Conservation (phyloP, 1,140 invertebrate species). For the Camponotus vicinus region DNA sequence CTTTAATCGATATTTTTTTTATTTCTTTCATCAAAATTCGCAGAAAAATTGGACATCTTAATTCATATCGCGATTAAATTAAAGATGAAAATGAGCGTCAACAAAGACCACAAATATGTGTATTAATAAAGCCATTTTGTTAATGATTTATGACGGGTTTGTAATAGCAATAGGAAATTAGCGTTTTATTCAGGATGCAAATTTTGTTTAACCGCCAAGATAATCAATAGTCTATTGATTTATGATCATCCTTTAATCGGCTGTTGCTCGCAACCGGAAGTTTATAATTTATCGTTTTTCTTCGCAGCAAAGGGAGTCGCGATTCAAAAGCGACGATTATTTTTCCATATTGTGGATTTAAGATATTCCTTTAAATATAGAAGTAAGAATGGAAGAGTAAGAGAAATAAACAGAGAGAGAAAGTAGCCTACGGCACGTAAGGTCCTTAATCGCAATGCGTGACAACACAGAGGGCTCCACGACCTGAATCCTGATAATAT, state of each 20-base stretch:
- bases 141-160: constrained; percentile 44
- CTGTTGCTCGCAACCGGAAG: constrained; percentile 28
- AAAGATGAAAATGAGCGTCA: neutral
- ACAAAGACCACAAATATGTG: neutral
- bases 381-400: neutral
- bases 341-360: neutral
- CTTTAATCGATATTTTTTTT: neutral
- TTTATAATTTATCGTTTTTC: constrained; percentile 54
- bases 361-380: neutral
- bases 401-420: constrained; percentile 46
- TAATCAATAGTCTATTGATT: constrained; percentile 70
- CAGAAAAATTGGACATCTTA: neutral
- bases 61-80: neutral
- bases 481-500: constrained; percentile 72
- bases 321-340: constrained; percentile 10
- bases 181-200: constrained; percentile 44
- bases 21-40: neutral
- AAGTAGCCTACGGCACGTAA: constrained; percentile 65
- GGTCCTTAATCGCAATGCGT: constrained; percentile 75
- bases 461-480: constrained; percentile 69
- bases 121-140: constrained; percentile 41
- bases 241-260: constrained; percentile 53
- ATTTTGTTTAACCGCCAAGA: constrained; percentile 42
- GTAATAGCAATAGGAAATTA: constrained; percentile 43
- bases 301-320: neutral